Conservation (phyloP, 37 sponge, comb jelly and placozoan genomes). For the Bolinopsis microptera region DNA sequence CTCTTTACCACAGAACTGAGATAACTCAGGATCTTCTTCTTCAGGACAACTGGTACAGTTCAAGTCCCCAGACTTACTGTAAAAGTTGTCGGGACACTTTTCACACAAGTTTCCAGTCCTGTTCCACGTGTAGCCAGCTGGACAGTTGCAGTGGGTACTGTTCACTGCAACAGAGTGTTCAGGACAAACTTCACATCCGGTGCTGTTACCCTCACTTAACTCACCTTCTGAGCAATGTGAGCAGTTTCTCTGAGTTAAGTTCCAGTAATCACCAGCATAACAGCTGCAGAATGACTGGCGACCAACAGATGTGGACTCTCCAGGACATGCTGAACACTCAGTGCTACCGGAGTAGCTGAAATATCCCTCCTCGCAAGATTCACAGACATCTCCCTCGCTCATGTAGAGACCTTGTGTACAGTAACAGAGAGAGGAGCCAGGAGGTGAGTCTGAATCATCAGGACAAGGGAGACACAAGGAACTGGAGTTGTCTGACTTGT, state of each 20-base stretch:
- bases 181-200: neutral
- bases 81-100: neutral
- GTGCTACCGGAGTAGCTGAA: neutral
- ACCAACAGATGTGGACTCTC: neutral
- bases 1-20: neutral
- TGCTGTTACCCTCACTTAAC: neutral
- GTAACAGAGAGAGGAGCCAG: neutral
- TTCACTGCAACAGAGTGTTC: neutral
- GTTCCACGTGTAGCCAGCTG: neutral
- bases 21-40: neutral
- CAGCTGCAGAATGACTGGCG: neutral
- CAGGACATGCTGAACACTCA: neutral
- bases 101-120: neutral
- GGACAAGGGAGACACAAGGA: neutral
- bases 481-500: neutral
- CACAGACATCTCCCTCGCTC: neutral
- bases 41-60: neutral
- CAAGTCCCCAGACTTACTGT: neutral
- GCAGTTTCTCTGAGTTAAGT: neutral
- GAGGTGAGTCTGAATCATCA: neutral
- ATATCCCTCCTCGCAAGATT: neutral
- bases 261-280: neutral
- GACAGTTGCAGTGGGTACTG: neutral
- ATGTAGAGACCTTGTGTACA: neutral
- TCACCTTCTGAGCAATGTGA: neutral